These are phyloP conservation scores for Ptychodera flava DNA, from an alignment of 35 echinoderm and acorn worm species.

Conservation along the genomic window DNA sequence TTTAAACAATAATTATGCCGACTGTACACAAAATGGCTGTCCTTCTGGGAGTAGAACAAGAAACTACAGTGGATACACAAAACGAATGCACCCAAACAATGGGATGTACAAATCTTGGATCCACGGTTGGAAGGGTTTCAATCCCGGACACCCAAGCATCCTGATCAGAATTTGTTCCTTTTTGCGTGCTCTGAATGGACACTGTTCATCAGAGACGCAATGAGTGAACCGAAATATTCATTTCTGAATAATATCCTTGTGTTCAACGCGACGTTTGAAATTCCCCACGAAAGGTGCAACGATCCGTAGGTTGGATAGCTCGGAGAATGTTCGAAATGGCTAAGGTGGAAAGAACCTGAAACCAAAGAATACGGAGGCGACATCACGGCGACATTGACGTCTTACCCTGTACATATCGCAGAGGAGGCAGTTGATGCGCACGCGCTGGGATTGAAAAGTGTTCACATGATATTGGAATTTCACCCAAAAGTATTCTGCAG, in stretches of 20 bases:
- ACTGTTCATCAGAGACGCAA: conserved; percentile 73
- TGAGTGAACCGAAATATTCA: conserved; percentile 71
- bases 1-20: too few relatives aligned
- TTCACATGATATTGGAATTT: too few relatives aligned
- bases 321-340: conserved; percentile 92
- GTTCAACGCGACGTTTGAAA: conserved; percentile 64
- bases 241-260: conserved; percentile 81
- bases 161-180: conserved; percentile 95
- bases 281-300: conserved; percentile 28
- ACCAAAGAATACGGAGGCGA: conserved; percentile 49
- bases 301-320: conserved; percentile 90
- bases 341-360: conserved; percentile 58
- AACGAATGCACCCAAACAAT: too few relatives aligned
- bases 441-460: conserved; percentile 66
- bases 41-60: too few relatives aligned
- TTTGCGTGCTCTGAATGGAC: conserved; percentile 74
- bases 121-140: conserved; percentile 88
- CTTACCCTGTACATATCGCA: conserved; percentile 44
- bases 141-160: conserved; percentile 98
- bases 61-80: too few relatives aligned
- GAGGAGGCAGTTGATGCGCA: conserved; percentile 69
- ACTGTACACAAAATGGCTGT: too few relatives aligned
- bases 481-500: too few relatives aligned
- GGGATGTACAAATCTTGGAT: conserved; percentile 81
- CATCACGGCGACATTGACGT: conserved; percentile 37